phyloP scores from a whole-genome alignment of 2,888 invertebrate species.

The Branchipolynoe longqiensis region DNA sequence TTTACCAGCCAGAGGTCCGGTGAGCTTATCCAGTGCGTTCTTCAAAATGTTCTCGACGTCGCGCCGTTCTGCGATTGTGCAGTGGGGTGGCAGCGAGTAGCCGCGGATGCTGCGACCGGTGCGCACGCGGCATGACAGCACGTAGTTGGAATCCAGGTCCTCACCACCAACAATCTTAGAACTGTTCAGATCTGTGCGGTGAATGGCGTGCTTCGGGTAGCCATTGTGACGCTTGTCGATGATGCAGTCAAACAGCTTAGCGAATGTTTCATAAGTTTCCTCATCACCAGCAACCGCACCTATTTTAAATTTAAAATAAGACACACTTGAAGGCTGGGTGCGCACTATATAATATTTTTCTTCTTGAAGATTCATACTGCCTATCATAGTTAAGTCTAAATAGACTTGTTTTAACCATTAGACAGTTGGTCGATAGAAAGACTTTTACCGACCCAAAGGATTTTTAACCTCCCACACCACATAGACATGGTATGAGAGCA shows the following conservation, averaged over 20 bases:
- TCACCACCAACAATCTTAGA: slow-evolving; percentile 60
- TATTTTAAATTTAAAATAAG: slow-evolving; percentile 10
- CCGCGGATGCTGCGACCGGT: slow-evolving; percentile 76
- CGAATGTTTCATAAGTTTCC: slow-evolving; percentile 91
- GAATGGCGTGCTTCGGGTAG: slow-evolving; percentile 62
- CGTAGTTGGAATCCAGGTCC: slow-evolving; percentile 69
- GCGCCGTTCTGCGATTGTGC: slow-evolving; percentile 66
- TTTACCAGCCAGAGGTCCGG: slow-evolving; percentile 62
- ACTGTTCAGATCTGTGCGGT: slow-evolving; percentile 63
- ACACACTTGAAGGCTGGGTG: neutral
- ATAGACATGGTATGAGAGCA: too few relatives aligned
- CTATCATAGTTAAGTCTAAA: too few relatives aligned
- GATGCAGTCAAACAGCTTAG: slow-evolving; percentile 96
- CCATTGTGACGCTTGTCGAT: slow-evolving; percentile 84
- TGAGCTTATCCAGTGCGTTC: slow-evolving; percentile 63
- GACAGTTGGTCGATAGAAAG: too few relatives aligned
- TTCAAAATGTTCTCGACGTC: slow-evolving; percentile 67
- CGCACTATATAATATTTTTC: neutral
- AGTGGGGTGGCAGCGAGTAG: slow-evolving; percentile 82
- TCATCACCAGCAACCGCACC: slow-evolving; percentile 86
- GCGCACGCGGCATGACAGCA: slow-evolving; percentile 76
- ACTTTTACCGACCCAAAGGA: too few relatives aligned
- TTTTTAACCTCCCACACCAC: too few relatives aligned
- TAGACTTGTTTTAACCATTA: too few relatives aligned
- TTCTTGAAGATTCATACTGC: neutral